Conservation (phyloP, 2,888 invertebrate genomes). For the Clunio marinus region DNA sequence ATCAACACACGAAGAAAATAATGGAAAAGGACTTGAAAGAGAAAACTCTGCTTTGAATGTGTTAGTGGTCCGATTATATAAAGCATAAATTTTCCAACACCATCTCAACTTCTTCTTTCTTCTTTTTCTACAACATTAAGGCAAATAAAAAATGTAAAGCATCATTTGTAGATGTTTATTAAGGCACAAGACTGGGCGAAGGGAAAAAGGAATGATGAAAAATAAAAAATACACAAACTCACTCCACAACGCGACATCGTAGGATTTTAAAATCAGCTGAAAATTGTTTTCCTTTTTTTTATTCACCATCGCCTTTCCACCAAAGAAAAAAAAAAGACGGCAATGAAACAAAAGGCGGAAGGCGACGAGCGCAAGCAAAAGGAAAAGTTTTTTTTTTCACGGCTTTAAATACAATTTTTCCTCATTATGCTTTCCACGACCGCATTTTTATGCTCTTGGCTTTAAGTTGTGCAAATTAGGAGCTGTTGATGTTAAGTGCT, state of each 20-base stretch:
- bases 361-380: background rate
- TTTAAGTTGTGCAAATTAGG: slow-evolving; percentile 28
- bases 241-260: background rate
- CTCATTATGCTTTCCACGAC: background rate
- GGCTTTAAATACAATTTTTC: slow-evolving; percentile 15
- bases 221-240: slow-evolving; percentile 11
- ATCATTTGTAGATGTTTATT: slow-evolving; percentile 3
- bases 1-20: too few species aligned
- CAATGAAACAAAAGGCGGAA: background rate
- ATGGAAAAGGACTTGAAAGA: slow-evolving; percentile 2
- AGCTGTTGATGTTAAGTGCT: slow-evolving; percentile 25
- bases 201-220: background rate
- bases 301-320: background rate
- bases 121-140: too few species aligned
- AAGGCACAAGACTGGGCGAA: background rate
- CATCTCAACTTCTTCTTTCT: background rate
- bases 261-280: slow-evolving; percentile 35
- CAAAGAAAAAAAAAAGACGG: background rate
- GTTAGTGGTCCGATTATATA: background rate
- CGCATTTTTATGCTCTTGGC: background rate
- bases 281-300: slow-evolving; percentile 24
- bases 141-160: background rate
- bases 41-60: background rate
- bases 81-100: slow-evolving; percentile 1
- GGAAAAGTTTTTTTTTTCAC: background rate